Evolutionary conservation across 1,140 invertebrate genomes (phyloP).

Genomic region (Eupristina koningsbergeri): DNA sequence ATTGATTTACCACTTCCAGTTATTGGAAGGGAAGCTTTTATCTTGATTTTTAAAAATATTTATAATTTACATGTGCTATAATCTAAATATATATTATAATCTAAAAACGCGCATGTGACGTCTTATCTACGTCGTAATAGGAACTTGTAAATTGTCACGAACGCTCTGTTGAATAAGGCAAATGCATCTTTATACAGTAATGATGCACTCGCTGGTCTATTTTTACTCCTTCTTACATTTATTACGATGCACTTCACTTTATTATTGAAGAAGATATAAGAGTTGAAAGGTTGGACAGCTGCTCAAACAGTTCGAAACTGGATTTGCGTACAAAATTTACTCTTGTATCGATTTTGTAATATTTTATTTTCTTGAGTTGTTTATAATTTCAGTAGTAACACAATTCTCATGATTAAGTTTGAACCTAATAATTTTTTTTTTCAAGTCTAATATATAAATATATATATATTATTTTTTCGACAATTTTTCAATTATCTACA

Average conservation of each 20-base stretch:
- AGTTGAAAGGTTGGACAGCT: too few relatives aligned
- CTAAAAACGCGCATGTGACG: background rate
- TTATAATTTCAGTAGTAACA: too few relatives aligned
- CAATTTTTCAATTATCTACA: too few relatives aligned
- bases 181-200: background rate
- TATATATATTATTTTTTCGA: too few relatives aligned
- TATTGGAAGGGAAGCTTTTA: background rate
- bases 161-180: background rate
- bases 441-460: too few relatives aligned
- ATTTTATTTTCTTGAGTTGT: too few relatives aligned
- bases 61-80: conserved; percentile 10
- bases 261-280: too few relatives aligned
- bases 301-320: background rate
- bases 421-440: too few relatives aligned
- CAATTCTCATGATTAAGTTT: too few relatives aligned
- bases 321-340: too few relatives aligned
- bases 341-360: too few relatives aligned
- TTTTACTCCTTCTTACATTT: background rate
- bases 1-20: conserved; percentile 13
- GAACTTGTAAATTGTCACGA: conserved; percentile 1
- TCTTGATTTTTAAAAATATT: background rate
- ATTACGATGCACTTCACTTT: background rate
- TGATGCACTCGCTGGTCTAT: background rate
- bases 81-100: too few relatives aligned
- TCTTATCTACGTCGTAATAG: background rate